These are phyloP conservation scores for Scyliorhinus canicula DNA, from an alignment of 2,797 vertebrate genomes.

Conservation along the genomic window DNA sequence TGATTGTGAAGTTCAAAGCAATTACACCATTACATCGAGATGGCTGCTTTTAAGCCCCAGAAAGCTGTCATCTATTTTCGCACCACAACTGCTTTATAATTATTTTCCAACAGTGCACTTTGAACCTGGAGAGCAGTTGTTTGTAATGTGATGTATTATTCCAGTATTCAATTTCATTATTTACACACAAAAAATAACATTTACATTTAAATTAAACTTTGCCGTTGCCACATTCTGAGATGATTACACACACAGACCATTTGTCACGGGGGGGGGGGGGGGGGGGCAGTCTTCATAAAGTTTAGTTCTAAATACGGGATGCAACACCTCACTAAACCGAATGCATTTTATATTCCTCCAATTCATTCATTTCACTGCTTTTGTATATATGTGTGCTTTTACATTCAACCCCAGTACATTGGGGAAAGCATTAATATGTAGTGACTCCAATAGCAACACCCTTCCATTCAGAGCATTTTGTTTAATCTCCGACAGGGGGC, in stretches of 20 bases:
- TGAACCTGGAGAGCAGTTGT: slow-evolving; percentile 45
- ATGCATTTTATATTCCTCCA: neutral
- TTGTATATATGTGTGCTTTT: neutral
- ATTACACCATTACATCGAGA: slow-evolving; percentile 76
- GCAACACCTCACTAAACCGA: neutral
- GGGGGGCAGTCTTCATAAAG: neutral
- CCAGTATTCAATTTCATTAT: slow-evolving; percentile 37
- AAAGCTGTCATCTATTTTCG: slow-evolving; percentile 80
- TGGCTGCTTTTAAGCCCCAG: slow-evolving; percentile 71
- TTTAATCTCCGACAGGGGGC: neutral
- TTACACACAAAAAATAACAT: slow-evolving; percentile 37
- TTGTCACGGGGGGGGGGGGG: neutral
- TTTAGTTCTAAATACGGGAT: slow-evolving; percentile 1
- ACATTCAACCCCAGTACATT: neutral
- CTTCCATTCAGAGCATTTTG: neutral
- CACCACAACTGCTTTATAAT: slow-evolving; percentile 74
- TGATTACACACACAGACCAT: neutral
- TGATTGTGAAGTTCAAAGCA: slow-evolving; percentile 75
- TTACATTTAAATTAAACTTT: slow-evolving; percentile 37
- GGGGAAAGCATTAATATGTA: neutral
- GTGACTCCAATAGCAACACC: neutral
- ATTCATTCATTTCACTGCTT: neutral
- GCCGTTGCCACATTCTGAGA: neutral
- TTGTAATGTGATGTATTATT: slow-evolving; percentile 35
- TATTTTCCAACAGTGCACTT: slow-evolving; percentile 79